Evolutionary conservation across 53 echinoderm and acorn worm genomes (phyloP), one percentile per base, ranked within the genome.

Genomic region (Holothuria scabra): DNA sequence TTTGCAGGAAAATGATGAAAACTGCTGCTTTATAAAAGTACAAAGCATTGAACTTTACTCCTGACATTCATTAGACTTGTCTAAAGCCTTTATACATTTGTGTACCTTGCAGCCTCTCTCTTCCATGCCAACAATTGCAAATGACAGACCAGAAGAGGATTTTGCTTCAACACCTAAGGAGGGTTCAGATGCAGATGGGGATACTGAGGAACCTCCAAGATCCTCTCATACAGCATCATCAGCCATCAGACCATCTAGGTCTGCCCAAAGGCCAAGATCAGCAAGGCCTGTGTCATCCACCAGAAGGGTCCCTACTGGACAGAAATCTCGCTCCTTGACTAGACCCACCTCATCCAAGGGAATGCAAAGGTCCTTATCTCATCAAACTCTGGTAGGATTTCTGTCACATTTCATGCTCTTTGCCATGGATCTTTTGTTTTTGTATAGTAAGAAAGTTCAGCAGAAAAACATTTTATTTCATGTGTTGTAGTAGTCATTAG

Each of bases 71-170:
- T 8, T 1, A 52, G 14, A 52, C 52, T 52, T 52, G 52, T 52
- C 16, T 52, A 16, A 16, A 52, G 2, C 0, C 18, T 52, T 52
- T 18, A 52, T 0, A 52, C 0, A 52, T 16, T 52, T 52, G 4
- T 52, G 0, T 16, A 52, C 16, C 0, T 67, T 52, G 34, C 66
- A 96, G 94, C 99, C 99, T 8, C 79, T 99, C 14, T 94, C 99
- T 46, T 92, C 91, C 60, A 99, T 99, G 99, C 99, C 99, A 67
- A 87, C 76, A 33, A 80, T 90, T 26, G 88, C 82, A 26, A 86
- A 82, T 37, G 93, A 90, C 23, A 82, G 84, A 30, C 60, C 65
- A 25, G 75, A 82, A 2, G 90, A 93, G 20, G 91, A 85, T 5
- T 84, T 85, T 33, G 12, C 56, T 2, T 9, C 76, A 26, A 21